phyloP scores from a whole-genome alignment of 2,797 vertebrate species.

The Bovichtus diacanthus region DNA sequence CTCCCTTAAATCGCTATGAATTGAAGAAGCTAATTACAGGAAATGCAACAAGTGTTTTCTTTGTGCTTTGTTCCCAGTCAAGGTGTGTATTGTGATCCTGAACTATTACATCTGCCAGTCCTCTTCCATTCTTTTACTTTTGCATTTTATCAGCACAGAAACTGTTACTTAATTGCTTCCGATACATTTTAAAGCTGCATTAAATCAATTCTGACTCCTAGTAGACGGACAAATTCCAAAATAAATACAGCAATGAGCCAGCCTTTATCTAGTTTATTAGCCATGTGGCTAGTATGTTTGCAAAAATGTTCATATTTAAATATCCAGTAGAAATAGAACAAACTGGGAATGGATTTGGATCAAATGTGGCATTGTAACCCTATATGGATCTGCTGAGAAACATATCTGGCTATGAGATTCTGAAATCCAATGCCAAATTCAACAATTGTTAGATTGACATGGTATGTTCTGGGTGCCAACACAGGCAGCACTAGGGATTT shows the following conservation, averaged over 20 bases:
- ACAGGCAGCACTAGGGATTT: background rate
- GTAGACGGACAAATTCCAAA: background rate
- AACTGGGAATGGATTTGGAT: background rate
- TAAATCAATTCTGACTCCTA: background rate
- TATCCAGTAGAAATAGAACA: background rate
- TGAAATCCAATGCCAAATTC: background rate
- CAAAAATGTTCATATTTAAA: background rate
- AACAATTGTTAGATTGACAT: too few species aligned
- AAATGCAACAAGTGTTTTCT: background rate
- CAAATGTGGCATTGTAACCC: too few species aligned
- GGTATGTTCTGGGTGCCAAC: background rate
- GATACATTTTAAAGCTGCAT: background rate
- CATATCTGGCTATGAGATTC: background rate
- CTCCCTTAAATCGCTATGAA: background rate
- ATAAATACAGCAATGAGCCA: background rate
- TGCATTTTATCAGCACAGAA: background rate
- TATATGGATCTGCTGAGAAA: background rate
- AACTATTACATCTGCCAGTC: background rate
- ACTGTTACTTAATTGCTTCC: background rate
- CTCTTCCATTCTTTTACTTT: background rate
- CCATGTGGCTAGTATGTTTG: background rate
- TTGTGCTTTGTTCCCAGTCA: background rate
- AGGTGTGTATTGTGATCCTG: background rate
- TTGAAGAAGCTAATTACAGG: background rate
- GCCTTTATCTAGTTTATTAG: background rate